Evolutionary conservation across 2,888 invertebrate species (phyloP), one percentile per base, ranked within the genome.

Genomic region (Abscondita cerata): DNA sequence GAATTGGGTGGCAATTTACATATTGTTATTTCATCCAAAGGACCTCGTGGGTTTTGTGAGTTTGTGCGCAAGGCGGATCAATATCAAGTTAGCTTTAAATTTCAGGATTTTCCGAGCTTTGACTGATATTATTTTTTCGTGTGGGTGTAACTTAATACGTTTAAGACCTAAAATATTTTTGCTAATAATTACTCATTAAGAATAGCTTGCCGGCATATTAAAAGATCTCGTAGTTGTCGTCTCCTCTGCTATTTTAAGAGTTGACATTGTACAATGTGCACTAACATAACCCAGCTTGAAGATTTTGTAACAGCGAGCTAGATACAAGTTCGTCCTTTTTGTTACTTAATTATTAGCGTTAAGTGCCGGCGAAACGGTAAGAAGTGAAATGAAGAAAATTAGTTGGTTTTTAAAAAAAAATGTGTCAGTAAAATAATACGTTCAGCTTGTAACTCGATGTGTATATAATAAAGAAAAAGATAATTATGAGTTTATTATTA

Each of bases 1-100:
- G 76, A 78, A 79, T 79, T 79, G 78, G 78, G 72, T 76, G 79
- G 79, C 73, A 79, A 79, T 79, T 79, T 79, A 73, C 77, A 76
- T 78, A 73, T 75, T 75, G 76, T 76, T 73, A 70, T 72, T 72
- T 72, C 69, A 70, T 66, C 62, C 65, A 67, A 65, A 66, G 61
- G 66, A 67, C 68, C 66, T 69, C 66, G 68, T 69, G 67, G 68
- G 62, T 68, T 25, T 59, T 68, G 72, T 71, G 71, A 73, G 75
- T 72, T 71, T 74, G 73, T 75, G 76, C 76, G 77, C 77, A 76
- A 65, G 72, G 71, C 72, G 72, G 76, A 77, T 77, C 77, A 75
- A 77, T 77, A 77, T 71, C 76, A 75, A 75, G 70, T 72, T 72
- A 65, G 71, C 68, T 66, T 68, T 65, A 66, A 66, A 67, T 65